Conservation (phyloP, 2,888 invertebrate genomes). For the Nemurella pictetii region DNA sequence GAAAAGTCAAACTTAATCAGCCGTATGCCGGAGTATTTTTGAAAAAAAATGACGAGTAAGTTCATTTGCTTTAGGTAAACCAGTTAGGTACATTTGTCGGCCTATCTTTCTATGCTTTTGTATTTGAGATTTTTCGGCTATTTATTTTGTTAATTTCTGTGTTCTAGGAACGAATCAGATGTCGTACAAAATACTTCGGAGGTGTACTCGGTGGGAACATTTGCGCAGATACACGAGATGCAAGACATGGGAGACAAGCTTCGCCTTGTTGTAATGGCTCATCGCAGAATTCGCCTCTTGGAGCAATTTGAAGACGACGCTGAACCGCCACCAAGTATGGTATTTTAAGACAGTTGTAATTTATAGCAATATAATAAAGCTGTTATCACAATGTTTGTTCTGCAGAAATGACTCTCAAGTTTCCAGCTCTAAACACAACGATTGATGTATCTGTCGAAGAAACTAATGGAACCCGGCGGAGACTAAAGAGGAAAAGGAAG, state of each 20-base stretch:
- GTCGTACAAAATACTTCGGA: constrained; percentile 82
- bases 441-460: constrained; percentile 83
- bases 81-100: neutral
- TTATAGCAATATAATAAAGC: constrained; percentile 23
- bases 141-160: neutral
- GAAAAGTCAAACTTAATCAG: constrained; percentile 93
- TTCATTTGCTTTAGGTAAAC: constrained; percentile 33
- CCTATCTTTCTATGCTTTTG: neutral
- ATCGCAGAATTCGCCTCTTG: constrained; percentile 81
- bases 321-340: constrained; percentile 59
- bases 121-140: neutral
- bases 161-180: constrained; percentile 74
- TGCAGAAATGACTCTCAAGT: constrained; percentile 75
- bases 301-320: constrained; percentile 78
- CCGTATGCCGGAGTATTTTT: constrained; percentile 98
- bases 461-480: constrained; percentile 40
- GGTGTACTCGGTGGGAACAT: constrained; percentile 88
- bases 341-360: neutral
- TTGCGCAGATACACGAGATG: constrained; percentile 97
- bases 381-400: constrained; percentile 45
- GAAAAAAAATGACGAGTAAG: constrained; percentile 83
- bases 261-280: constrained; percentile 92
- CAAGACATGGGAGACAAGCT: constrained; percentile 91
- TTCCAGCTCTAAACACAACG: constrained; percentile 80
- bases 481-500: constrained; percentile 42